Base-by-base conservation (phyloP, 2,888 invertebrate species). In the Coleophora flavipennella region DNA sequence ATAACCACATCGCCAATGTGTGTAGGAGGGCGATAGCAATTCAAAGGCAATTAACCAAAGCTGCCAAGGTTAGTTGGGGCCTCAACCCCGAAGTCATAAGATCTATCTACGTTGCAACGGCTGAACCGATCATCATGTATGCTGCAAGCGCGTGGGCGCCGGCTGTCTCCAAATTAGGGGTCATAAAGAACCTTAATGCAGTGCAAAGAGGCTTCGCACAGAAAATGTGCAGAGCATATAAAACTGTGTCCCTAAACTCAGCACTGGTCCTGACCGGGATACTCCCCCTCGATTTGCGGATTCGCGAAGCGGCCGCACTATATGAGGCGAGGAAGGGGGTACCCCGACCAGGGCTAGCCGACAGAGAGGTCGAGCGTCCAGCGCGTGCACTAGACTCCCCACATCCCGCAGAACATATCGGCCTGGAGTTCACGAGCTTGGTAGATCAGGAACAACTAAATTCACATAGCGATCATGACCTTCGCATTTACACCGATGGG, bases 231-330 rank as follows among this genome's bases (percentile, higher is more conserved):
- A 26, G n/a, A 13, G 38, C 35, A 1, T 41, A 41, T 31, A 26
- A 32, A 2, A 38, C 41, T 1, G 38, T 38, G 8, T 41, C 41
- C 3, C 28, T 46, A 13, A 37, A 38, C 29, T 36, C 46, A 1
- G 40, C 41, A 2, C 31, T 44, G 28, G 10, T 38, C 8, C 37
- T 46, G 10, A 28, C 43, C 2, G 43, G 45, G 13, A 13, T 49
- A 11, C 42, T 45, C 8, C 43, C 45, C 8, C 36, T 47, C 1
- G 44, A 43, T 37, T 34, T 47, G 1, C 26, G 43, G 4, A 28
- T 40, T 1, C 29, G 26, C 6, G 29, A 40, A 11, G 34, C 28
- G 1, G 35, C 35, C 13, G 3, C 28, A 1, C 9, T 35, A 2
- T 35, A 35, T 10, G 26, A 28, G 13, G 35, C 12, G 1, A 27